Evolutionary conservation across 2,888 invertebrate species (phyloP).

Genomic region (Cataglyphis rosenhaueri): DNA sequence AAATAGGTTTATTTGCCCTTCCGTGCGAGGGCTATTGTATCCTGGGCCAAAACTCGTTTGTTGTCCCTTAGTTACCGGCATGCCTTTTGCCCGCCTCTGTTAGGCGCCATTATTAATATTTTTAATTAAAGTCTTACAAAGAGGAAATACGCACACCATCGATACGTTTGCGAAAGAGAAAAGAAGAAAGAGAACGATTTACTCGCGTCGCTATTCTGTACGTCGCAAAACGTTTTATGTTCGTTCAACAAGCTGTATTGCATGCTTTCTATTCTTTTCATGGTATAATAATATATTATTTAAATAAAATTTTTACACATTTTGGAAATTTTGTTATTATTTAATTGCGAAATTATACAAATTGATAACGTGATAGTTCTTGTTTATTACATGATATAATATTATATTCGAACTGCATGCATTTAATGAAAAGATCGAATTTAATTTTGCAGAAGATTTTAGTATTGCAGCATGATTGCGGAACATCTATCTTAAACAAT

Average conservation of each 20-base stretch:
- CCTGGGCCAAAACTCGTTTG: conserved; percentile 71
- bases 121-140: conserved; percentile 82
- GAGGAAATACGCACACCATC: conserved; percentile 61
- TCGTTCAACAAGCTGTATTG: conserved; percentile 6
- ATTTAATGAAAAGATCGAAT: neutral
- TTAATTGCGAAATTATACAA: neutral
- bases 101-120: conserved; percentile 80
- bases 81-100: conserved; percentile 58
- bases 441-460: neutral
- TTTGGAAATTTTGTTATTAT: neutral
- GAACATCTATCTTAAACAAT: neutral
- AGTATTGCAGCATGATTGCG: neutral
- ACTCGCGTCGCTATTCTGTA: conserved; percentile 51
- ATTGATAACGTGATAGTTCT: neutral
- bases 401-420: neutral
- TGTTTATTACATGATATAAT: neutral
- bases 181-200: conserved; percentile 60
- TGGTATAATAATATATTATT: conserved; percentile 34
- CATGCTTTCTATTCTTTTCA: conserved; percentile 47
- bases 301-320: neutral
- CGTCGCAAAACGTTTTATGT: conserved; percentile 2
- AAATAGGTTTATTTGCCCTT: conserved; percentile 66
- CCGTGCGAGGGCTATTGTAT: conserved; percentile 68
- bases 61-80: conserved; percentile 66
- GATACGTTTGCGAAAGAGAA: conserved; percentile 34